These are phyloP conservation scores for Nettapus auritus DNA, from an alignment of 2,113 vertebrate species.

Conservation along the genomic window DNA sequence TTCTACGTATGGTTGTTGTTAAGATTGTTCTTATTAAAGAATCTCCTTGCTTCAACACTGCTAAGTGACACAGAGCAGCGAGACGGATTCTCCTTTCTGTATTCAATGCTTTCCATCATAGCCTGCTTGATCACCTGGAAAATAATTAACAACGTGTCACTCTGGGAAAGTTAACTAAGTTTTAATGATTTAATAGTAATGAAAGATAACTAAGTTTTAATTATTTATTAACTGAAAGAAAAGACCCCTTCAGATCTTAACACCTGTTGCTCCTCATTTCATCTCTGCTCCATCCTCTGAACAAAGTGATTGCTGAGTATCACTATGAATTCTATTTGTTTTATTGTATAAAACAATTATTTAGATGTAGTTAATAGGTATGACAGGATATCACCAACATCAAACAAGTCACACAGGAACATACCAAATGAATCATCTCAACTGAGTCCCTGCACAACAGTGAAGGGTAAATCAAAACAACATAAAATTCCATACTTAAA, in stretches of 20 bases:
- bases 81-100: constrained; percentile 86
- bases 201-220: neutral
- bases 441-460: neutral
- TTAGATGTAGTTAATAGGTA: neutral
- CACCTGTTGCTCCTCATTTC: neutral
- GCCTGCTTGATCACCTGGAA: constrained; percentile 90
- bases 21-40: constrained; percentile 79
- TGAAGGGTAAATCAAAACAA: neutral
- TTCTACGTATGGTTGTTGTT: constrained; percentile 69
- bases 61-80: constrained; percentile 83
- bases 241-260: neutral
- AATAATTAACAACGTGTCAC: neutral
- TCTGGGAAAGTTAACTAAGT: neutral
- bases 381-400: neutral
- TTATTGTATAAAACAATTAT: neutral
- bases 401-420: neutral
- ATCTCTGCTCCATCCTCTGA: neutral
- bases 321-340: neutral
- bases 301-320: neutral
- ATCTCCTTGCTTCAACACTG: constrained; percentile 85
- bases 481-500: neutral
- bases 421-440: neutral
- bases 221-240: rapidly evolving
- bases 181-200: too few species aligned
- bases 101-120: constrained; percentile 87